Percentiles rank a stretch among this genome's conserved stretches.
Conservation (phyloP, 1,140 invertebrate species). For the Eurosta solidaginis region DNA sequence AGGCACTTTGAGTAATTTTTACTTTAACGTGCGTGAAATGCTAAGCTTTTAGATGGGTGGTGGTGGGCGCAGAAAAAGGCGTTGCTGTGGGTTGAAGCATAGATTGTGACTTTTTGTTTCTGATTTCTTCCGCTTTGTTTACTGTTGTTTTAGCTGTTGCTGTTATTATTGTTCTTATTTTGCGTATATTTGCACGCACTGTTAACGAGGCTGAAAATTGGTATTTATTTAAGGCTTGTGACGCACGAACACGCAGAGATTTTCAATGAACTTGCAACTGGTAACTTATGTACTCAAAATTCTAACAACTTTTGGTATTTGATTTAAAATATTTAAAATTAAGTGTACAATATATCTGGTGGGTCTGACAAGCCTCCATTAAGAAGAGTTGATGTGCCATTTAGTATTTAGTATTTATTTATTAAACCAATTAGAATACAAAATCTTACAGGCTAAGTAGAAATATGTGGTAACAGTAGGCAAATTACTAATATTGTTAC, state of each 20-base stretch:
- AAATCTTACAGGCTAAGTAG: no score
- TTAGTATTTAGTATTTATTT: no score
- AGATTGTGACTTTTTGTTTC: background rate
- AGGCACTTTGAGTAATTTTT: background rate
- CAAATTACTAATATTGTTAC: no score
- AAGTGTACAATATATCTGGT: no score
- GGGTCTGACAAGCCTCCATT: no score
- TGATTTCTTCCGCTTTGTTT: background rate
- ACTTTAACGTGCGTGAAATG: background rate
- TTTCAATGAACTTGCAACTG: constrained; percentile 16
- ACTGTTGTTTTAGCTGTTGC: background rate
- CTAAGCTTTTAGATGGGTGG: background rate
- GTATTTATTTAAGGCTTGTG: background rate
- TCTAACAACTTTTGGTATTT: no score
- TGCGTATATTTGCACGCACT: background rate
- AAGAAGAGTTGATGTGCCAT: no score
- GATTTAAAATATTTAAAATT: no score
- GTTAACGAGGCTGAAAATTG: constrained; percentile 16
- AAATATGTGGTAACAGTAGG: no score
- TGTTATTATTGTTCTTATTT: background rate
- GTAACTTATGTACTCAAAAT: no score
- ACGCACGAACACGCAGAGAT: background rate
- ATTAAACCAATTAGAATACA: no score
- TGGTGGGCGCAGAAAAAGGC: background rate
- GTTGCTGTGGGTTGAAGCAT: background rate